Evolutionary conservation across 2,797 vertebrate species (phyloP), one percentile per base, ranked within the genome.

Genomic region (Onychomys arenicola): DNA sequence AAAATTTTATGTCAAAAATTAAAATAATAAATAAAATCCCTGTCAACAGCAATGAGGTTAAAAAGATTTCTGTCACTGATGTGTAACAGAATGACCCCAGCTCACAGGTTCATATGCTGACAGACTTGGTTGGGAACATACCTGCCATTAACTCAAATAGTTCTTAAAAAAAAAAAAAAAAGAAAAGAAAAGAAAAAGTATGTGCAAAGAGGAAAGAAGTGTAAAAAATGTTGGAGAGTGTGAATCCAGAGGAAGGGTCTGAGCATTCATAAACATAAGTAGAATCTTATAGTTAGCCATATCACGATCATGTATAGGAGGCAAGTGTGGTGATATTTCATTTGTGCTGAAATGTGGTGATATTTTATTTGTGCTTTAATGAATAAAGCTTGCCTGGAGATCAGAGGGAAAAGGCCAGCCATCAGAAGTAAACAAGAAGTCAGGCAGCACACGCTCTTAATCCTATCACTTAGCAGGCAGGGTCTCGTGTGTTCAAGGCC

Each of bases 251-350:
- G 1, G 34, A 9, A 29, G 25, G 46, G 32, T 34, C 59, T n/a
- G 37, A 61, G 59, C 21, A 0, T 19, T 32, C 43, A n/a, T 4
- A 34, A 34, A 85, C 7, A 8, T 7, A 0, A 63, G 57, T 57
- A 27, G 59, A 29, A 52, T 2, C 11, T 1, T 0, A 5, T 4
- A 23, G 61, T 13, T 13, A 23, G 46, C 43, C 40, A 43, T 0
- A 1, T 5, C 14, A 21, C 6, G 40, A 27, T 27, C 5, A 8
- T 0, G 23, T 16, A 16, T 2, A n/a, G 29, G 16, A 3, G 55
- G 67, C 9, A 59, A 59, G 57, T 59, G 49, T 52, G 49, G 49
- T 52, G 49, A 52, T 52, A 52, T 52, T 52, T 52, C 13, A 52
- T 52, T 52, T 52, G 49, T 52, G 49, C 49, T 14, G n/a, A 59